These are phyloP conservation scores for Pherbina coryleti DNA, from an alignment of 2,888 invertebrate species.

Conservation along the genomic window DNA sequence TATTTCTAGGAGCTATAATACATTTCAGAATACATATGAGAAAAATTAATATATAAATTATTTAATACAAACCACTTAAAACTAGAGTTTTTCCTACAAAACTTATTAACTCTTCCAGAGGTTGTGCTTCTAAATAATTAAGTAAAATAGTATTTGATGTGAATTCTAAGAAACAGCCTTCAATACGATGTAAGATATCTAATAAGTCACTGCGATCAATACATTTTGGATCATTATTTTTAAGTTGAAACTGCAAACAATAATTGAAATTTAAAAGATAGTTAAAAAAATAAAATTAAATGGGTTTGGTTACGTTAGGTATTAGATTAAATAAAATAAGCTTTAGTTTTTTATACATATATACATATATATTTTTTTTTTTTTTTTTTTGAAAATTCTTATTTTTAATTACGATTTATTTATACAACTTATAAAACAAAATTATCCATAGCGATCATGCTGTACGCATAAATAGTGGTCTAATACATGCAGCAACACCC, in stretches of 20 bases:
- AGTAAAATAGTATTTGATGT: constrained; percentile 52
- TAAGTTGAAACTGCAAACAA: constrained; percentile 58
- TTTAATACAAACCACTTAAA: constrained; percentile 52
- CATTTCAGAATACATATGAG: background rate
- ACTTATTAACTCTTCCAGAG: constrained; percentile 59
- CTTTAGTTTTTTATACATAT: no score
- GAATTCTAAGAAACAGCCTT: constrained; percentile 54
- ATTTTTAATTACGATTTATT: no score
- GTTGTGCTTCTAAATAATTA: constrained; percentile 57
- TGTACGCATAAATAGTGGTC: background rate
- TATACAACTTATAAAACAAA: no score
- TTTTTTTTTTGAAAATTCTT: no score
- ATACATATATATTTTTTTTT: no score
- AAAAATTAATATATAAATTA: background rate
- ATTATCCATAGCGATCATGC: no score
- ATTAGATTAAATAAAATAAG: no score
- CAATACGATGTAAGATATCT: constrained; percentile 56
- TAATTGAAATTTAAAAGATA: background rate
- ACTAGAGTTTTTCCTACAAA: constrained; percentile 56
- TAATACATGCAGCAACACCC: background rate
- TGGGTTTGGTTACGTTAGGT: no score
- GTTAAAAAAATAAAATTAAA: background rate
- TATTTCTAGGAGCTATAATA: constrained; percentile 17
- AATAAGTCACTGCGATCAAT: constrained; percentile 53
- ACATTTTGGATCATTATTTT: constrained; percentile 48